These are phyloP conservation scores for Mustelus asterias DNA, from an alignment of 2,113 vertebrate species.

Conservation along the genomic window DNA sequence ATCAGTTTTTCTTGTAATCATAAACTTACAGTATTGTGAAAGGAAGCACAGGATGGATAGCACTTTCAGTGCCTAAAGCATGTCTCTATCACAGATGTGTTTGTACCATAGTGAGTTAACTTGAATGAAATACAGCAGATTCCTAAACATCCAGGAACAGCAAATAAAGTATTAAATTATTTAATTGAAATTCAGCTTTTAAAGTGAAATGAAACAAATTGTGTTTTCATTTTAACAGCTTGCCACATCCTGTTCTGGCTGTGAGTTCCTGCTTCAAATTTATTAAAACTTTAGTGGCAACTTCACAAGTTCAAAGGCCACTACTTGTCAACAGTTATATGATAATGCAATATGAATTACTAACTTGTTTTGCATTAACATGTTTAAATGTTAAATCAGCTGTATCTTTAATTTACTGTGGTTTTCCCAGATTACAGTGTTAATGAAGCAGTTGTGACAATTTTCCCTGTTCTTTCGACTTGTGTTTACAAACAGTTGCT, in stretches of 20 bases:
- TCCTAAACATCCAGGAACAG: background rate
- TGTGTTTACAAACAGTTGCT: background rate
- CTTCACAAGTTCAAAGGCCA: background rate
- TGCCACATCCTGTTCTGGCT: conserved; percentile 21
- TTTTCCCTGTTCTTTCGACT: background rate
- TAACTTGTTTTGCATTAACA: conserved; percentile 12
- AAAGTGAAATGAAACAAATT: background rate
- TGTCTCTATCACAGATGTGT: no score
- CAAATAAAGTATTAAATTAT: background rate
- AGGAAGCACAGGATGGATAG: background rate
- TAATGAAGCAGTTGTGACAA: background rate
- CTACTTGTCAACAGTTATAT: background rate
- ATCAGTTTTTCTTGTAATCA: background rate
- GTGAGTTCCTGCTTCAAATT: conserved; percentile 1
- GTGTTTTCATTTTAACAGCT: background rate
- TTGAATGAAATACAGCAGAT: background rate
- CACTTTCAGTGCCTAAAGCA: background rate
- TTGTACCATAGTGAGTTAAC: background rate
- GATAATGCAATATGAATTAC: background rate
- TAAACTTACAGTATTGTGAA: background rate
- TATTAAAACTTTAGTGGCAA: background rate
- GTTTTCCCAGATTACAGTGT: background rate
- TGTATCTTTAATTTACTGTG: background rate
- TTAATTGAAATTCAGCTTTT: conserved; percentile 1
- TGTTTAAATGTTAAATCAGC: background rate